A percentile compares a stretch with the other conserved stretches of the same genome.
phyloP scores from a whole-genome alignment of 2,797 vertebrate genomes.

The Amazona finschi region DNA sequence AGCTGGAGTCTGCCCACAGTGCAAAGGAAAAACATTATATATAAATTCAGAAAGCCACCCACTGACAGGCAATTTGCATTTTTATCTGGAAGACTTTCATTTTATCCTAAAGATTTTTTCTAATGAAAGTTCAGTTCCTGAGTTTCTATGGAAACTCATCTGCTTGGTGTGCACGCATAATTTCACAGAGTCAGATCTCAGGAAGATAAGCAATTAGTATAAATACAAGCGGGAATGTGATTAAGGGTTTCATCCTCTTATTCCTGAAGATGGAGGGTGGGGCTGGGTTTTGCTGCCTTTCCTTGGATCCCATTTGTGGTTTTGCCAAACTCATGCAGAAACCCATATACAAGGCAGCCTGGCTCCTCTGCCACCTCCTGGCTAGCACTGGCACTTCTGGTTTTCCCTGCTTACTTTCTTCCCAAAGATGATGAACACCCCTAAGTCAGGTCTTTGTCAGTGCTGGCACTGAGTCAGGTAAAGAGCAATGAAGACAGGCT shows the following conservation, averaged over 20 bases:
- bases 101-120: conserved; percentile 30
- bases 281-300: background rate
- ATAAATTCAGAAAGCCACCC: conserved; percentile 66
- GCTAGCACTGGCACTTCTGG: conserved; percentile 11
- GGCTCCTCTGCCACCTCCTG: conserved; percentile 57
- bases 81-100: conserved; percentile 75
- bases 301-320: background rate
- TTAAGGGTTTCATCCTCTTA: conserved; percentile 42
- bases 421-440: background rate
- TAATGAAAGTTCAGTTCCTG: conserved; percentile 72
- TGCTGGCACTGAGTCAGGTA: background rate
- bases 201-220: conserved; percentile 70
- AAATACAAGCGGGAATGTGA: conserved; percentile 49
- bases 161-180: conserved; percentile 70
- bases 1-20: conserved; percentile 63
- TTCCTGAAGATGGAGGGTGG: background rate
- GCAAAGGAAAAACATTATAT: conserved; percentile 40
- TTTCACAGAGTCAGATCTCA: conserved; percentile 69
- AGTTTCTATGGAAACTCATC: conserved; percentile 79
- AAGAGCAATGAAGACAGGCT: background rate
- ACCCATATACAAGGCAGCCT: background rate
- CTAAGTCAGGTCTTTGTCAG: background rate
- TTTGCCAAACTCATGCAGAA: background rate
- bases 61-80: conserved; percentile 75
- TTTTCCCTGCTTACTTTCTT: background rate